Evolutionary conservation across 1,140 invertebrate genomes (phyloP).

Genomic region (Frieseomelitta varia): DNA sequence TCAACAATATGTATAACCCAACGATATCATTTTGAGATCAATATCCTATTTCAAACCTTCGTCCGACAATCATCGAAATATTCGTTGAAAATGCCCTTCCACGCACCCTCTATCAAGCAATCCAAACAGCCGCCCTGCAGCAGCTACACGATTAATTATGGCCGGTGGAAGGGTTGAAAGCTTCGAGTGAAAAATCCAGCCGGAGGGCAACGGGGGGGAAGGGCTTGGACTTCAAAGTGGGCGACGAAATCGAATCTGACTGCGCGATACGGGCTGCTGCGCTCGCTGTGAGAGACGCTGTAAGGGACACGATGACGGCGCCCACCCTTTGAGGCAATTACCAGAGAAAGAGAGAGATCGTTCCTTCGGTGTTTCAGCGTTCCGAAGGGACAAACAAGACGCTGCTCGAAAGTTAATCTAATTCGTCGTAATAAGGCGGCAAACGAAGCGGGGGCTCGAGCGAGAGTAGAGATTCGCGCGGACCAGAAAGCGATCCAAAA

Average conservation of each 20-base stretch:
- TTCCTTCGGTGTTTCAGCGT: constrained; percentile 40
- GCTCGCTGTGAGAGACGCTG: neutral
- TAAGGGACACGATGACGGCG: constrained; percentile 20
- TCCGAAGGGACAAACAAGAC: constrained; percentile 69
- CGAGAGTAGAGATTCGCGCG: constrained; percentile 6
- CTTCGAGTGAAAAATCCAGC: constrained; percentile 11
- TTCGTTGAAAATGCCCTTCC: too few relatives aligned
- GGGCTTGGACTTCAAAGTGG: constrained; percentile 41
- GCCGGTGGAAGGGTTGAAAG: constrained; percentile 11
- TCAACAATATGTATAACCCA: too few relatives aligned
- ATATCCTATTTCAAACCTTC: neutral
- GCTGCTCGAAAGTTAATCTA: constrained; percentile 73
- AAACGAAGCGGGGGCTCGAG: constrained; percentile 44
- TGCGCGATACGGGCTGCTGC: constrained; percentile 46
- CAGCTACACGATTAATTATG: constrained; percentile 9
- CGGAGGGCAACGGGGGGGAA: neutral
- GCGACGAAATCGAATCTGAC: constrained; percentile 40
- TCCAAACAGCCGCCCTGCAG: neutral
- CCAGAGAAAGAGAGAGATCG: constrained; percentile 60
- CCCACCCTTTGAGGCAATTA: constrained; percentile 75
- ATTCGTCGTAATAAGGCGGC: constrained; percentile 73
- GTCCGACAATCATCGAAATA: neutral
- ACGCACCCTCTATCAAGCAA: neutral
- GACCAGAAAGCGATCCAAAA: too few relatives aligned
- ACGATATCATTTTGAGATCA: too few relatives aligned